Percentiles rank a stretch among this genome's conserved stretches.
phyloP scores from a whole-genome alignment of 2,113 vertebrate genomes.

The Thamnophis sirtalis region DNA sequence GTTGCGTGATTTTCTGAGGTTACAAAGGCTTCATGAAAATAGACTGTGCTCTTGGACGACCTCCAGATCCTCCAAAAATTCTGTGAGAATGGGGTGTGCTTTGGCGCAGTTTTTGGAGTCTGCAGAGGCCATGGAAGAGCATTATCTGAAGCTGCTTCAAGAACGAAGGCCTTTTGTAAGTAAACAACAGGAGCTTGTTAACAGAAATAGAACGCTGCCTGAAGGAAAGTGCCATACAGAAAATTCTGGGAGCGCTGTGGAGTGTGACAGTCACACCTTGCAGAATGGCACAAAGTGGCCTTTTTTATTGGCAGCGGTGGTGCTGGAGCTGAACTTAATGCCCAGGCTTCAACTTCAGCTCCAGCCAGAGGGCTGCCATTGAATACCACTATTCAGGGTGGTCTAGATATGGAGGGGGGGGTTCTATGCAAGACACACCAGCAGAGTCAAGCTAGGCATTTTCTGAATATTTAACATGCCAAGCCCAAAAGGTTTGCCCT shows the following conservation, averaged over 20 bases:
- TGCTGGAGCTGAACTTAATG: not conserved
- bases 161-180: not conserved
- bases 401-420: not conserved
- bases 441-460: not conserved
- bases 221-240: not conserved
- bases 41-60: not conserved
- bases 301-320: not conserved
- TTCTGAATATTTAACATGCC: not conserved
- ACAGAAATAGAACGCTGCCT: not conserved
- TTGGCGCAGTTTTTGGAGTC: not conserved
- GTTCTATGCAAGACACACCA: not conserved
- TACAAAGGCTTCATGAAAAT: not conserved
- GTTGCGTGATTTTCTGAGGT: not conserved
- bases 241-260: not conserved
- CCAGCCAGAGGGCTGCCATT: not conserved
- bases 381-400: not conserved
- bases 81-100: not conserved
- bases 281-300: not conserved
- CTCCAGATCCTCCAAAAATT: not conserved
- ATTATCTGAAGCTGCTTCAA: not conserved
- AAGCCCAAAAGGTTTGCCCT: not conserved
- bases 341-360: not conserved
- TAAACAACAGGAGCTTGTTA: not conserved
- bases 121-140: too few species aligned
- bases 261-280: not conserved